phyloP scores from a whole-genome alignment of 2,113 vertebrate species.

The Eulemur macaco region DNA sequence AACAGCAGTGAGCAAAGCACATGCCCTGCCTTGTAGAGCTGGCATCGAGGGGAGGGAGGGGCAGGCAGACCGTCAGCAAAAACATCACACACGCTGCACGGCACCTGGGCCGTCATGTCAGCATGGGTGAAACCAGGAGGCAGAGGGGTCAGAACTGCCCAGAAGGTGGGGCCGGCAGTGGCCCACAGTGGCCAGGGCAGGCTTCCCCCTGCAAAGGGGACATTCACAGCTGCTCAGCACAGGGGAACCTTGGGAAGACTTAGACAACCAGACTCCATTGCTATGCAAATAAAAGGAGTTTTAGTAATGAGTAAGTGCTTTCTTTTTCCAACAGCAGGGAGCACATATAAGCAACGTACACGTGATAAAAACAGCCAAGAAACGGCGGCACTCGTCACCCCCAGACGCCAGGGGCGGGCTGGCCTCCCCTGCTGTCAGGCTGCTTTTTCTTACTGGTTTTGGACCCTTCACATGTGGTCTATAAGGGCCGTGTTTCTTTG shows the following conservation, averaged over 20 bases:
- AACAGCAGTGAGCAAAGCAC: neutral
- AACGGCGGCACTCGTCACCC: neutral
- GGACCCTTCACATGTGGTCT: too few relatives aligned
- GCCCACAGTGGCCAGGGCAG: rapidly evolving
- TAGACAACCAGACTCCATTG: neutral
- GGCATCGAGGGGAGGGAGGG: rapidly evolving
- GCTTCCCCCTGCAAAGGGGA: neutral
- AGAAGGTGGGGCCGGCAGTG: rapidly evolving
- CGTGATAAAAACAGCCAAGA: neutral
- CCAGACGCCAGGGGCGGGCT: rapidly evolving
- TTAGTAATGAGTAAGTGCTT: neutral
- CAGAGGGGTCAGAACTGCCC: neutral
- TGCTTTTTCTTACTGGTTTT: too few relatives aligned
- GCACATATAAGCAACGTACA: neutral
- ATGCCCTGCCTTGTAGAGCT: too few relatives aligned
- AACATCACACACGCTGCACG: rapidly evolving
- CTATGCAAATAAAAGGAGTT: neutral
- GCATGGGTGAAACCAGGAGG: neutral
- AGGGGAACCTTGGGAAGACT: too few relatives aligned
- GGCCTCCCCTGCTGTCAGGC: too few relatives aligned
- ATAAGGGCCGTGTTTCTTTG: too few relatives aligned
- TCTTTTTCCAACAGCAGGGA: neutral
- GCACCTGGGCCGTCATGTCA: rapidly evolving
- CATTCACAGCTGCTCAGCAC: neutral
- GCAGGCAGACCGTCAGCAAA: neutral